Evolutionary conservation across 2,113 vertebrate genomes (phyloP), one percentile per base, ranked within the genome.

Genomic region (western clawed frog (Xenopus tropicalis)): DNA sequence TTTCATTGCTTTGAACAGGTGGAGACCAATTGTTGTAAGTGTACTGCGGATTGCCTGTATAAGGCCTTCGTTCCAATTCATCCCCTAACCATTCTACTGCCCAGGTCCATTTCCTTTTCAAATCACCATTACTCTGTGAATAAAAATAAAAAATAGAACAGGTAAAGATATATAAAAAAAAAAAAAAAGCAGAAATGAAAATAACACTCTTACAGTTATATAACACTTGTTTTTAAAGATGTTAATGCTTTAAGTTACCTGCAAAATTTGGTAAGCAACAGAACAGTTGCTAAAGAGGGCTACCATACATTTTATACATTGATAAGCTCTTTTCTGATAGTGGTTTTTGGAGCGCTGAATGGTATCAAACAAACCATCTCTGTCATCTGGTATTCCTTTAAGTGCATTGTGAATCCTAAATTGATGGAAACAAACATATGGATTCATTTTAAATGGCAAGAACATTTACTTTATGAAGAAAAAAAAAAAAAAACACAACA

Each of bases 51-150:
- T 98, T 98, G 80, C 96, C 96, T 68, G 96, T 96, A 81, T 98
- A 99, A 0, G 97, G 97, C 84, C 97, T 88, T 79, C 97, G 92
- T 84, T 99, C 97, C 52, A 99, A 89, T 84, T 99, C 97, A 0
- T 99, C 97, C 65, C 97, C 97, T 68, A 99, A 91, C 97, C 97
- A 99, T 82, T 99, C 97, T 54, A 99, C 97, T 21, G 97, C 97
- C 96, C 97, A 99, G n/a, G 96, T 98, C 97, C 97, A 99, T 85
- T 98, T 99, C 48, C 97, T 93, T 85, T 99, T 99, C 81, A 99
- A 88, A 88, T 99, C 97, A 42, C 97, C 97, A 21, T 99, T 99
- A 83, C 96, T 97, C 97, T 99, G 91, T 24, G 77, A 66, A n/a
- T n/a, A n/a, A 37, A 56, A 56, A 14, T 80, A 84, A 85, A 72